Base-by-base conservation (phyloP, 2,797 vertebrate species). In the Eidolon dupreanum region DNA sequence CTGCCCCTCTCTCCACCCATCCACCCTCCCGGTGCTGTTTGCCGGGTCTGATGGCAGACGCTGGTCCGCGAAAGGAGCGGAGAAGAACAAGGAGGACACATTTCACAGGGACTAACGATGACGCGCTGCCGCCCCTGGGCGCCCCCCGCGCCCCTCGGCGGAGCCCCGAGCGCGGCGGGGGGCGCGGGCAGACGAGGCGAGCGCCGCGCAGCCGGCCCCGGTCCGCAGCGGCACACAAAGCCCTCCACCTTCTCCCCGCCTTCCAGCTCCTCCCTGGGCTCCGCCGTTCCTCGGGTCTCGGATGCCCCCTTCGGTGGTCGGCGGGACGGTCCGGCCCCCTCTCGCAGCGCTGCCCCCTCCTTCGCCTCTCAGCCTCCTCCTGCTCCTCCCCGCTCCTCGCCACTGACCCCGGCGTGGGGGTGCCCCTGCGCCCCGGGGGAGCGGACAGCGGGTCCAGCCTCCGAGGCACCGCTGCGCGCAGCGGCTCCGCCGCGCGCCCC, bases 281-380 rank as follows among this genome's bases (percentile, higher is more conserved):
- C 13, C 49, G 74, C 55, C 41, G 78, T 20, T 94, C 89, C 61
- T 41, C 93, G 97, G 97, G 97, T 97, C 97, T 97, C 96, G 91
- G 97, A 97, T 97, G 97, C 97, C 97, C 97, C 97, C 90, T 97
- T 95, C 92, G 97, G 97, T 88, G 97, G 97, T 90, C 94, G 16
- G 91, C 81, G 97, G 96, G 96, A 98, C 95, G 96, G 83, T 89
- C 95, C 86, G 7, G 43, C 63, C 82, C 55, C 68, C 51, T 73
- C 75, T 53, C 8, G 49, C 77, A 28, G 82, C n/a, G 78, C 85
- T 36, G 41, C 83, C 87, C 75, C 97, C 82, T 59, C 90, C 74
- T 12, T 46, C 46, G 46, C 46, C 11, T 46, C 46, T 46, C 46
- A 46, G 46, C 46, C 46, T 46, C 46, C 46, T 13, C 46, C 43